Conservation (phyloP, 2,888 invertebrate species). For the Pristionchus exspectatus region DNA sequence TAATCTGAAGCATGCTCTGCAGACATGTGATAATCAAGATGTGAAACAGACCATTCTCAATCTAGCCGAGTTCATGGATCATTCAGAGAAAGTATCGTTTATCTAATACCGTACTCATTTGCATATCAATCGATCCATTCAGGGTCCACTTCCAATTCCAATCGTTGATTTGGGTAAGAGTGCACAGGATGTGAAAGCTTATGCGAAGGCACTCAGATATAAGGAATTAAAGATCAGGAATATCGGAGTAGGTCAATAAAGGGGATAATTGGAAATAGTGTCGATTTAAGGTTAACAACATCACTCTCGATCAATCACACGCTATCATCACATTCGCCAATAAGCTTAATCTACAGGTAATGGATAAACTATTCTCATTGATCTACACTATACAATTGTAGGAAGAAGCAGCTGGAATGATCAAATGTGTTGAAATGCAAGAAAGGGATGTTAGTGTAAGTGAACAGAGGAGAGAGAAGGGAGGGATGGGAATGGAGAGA, state of each 20-base stretch:
- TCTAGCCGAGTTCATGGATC: constrained; percentile 99
- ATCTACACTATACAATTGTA: neutral
- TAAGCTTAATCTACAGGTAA: constrained; percentile 91
- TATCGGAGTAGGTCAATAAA: constrained; percentile 7
- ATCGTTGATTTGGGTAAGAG: constrained; percentile 91
- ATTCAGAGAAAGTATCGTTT: constrained; percentile 87
- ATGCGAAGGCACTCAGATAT: constrained; percentile 90
- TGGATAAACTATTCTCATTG: neutral
- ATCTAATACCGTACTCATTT: neutral
- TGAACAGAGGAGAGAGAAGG: neutral
- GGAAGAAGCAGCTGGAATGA: constrained; percentile 46
- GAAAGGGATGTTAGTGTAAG: neutral
- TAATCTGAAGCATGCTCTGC: constrained; percentile 86
- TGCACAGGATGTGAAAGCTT: constrained; percentile 93
- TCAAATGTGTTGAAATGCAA: constrained; percentile 10
- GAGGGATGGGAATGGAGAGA: too few species aligned
- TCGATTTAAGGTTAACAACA: neutral
- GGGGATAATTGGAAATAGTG: neutral
- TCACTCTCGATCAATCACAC: constrained; percentile 82
- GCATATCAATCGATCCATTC: constrained; percentile 81
- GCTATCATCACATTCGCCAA: constrained; percentile 89
- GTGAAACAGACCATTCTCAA: constrained; percentile 84
- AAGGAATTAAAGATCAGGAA: constrained; percentile 80
- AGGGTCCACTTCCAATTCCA: constrained; percentile 93
- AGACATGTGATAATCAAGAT: constrained; percentile 82